These are phyloP conservation scores for Hydropsyche betteni DNA, from an alignment of 2,888 invertebrate genomes.

Conservation along the genomic window DNA sequence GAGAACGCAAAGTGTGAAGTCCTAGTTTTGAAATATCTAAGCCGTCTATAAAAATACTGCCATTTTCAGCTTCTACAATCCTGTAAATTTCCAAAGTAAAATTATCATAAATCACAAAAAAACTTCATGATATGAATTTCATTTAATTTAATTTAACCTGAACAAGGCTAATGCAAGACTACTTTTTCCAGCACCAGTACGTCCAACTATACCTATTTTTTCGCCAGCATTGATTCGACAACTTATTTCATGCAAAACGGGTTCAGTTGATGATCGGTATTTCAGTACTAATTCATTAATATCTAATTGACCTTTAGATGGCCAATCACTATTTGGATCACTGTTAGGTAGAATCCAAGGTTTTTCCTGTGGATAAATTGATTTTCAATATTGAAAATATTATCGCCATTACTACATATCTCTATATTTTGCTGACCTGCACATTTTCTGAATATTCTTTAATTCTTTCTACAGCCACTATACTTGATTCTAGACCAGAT, in stretches of 20 bases:
- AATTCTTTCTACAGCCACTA: constrained; percentile 96
- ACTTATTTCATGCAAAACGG: constrained; percentile 82
- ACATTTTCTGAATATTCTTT: constrained; percentile 92
- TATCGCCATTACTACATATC: neutral
- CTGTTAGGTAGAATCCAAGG: constrained; percentile 74
- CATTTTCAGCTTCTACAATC: constrained; percentile 85
- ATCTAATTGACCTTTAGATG: constrained; percentile 79
- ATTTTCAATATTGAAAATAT: neutral
- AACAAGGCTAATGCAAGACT: constrained; percentile 88
- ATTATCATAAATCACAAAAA: too few relatives aligned
- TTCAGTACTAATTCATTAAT: constrained; percentile 86
- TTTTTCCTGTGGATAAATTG: constrained; percentile 70
- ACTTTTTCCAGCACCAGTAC: constrained; percentile 93
- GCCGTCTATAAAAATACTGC: constrained; percentile 84
- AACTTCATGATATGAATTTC: neutral
- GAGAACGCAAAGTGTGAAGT: constrained; percentile 83
- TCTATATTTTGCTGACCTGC: constrained; percentile 60
- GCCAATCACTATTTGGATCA: constrained; percentile 77
- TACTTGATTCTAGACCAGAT: constrained; percentile 96
- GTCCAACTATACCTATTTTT: constrained; percentile 90
- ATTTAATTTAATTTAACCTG: constrained; percentile 64
- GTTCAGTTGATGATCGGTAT: constrained; percentile 86
- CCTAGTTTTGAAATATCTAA: constrained; percentile 83
- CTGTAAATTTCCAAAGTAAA: constrained; percentile 58
- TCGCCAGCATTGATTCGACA: constrained; percentile 84